Conservation (phyloP, 2,797 vertebrate species). For the Dendrocincla fuliginosa region DNA sequence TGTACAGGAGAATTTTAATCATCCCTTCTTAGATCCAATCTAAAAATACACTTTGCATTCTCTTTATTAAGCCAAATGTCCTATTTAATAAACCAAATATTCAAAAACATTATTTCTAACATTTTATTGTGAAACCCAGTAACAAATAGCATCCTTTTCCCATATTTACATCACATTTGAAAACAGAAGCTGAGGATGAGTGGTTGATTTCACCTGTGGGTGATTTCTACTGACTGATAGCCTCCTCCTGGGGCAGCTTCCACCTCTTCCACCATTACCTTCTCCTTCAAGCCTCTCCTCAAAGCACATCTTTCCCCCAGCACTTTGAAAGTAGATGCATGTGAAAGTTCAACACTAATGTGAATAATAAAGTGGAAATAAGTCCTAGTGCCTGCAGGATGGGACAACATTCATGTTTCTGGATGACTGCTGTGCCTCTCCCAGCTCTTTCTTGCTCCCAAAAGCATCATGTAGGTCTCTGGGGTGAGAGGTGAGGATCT, state of each 20-base stretch:
- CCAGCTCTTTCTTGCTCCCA: neutral
- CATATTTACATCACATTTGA: neutral
- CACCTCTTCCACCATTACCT: rapidly evolving
- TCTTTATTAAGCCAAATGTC: neutral
- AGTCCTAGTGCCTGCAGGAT: neutral
- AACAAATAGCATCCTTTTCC: neutral
- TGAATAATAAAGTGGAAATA: neutral
- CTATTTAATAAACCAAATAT: neutral
- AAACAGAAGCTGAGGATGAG: neutral
- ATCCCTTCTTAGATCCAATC: neutral
- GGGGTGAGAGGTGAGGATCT: neutral
- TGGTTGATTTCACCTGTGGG: neutral
- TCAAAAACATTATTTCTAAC: neutral
- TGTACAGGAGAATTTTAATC: neutral
- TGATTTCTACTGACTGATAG: neutral
- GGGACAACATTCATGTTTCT: neutral
- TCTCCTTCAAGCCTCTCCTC: neutral
- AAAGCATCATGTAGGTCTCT: neutral
- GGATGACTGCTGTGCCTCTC: neutral
- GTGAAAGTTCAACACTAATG: neutral
- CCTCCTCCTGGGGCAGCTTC: neutral
- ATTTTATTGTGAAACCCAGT: neutral
- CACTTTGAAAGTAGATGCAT: neutral
- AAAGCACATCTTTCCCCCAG: neutral
- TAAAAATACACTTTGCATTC: neutral